Conservation (phyloP, 2,888 invertebrate genomes). For the Epinotia demarniana region DNA sequence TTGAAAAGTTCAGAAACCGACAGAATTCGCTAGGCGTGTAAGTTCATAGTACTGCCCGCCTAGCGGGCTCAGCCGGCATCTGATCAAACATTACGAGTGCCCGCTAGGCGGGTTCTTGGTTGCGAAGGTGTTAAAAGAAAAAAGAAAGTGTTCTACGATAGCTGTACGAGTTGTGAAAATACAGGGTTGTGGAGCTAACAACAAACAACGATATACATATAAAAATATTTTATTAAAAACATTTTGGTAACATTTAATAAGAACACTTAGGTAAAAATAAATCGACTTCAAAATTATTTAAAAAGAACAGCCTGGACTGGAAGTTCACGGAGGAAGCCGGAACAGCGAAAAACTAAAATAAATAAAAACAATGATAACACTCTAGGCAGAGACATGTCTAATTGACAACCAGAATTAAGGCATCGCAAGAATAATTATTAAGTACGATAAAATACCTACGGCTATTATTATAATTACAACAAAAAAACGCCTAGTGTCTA, state of each 20-base stretch:
- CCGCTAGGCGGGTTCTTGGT: too few relatives aligned
- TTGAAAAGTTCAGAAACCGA: too few relatives aligned
- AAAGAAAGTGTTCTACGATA: too few relatives aligned
- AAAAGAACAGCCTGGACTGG: slow-evolving; percentile 85
- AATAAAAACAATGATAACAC: slow-evolving; percentile 84
- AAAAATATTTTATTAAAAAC: slow-evolving; percentile 87
- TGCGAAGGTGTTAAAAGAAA: too few relatives aligned
- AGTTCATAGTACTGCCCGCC: too few relatives aligned
- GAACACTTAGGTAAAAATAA: slow-evolving; percentile 86
- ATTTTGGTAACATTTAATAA: slow-evolving; percentile 87
- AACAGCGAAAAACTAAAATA: slow-evolving; percentile 82
- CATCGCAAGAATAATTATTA: slow-evolving; percentile 86
- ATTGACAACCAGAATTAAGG: slow-evolving; percentile 86
- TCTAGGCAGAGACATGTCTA: slow-evolving; percentile 84
- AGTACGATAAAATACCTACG: slow-evolving; percentile 85
- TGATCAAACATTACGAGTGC: too few relatives aligned
- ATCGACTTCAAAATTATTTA: slow-evolving; percentile 85
- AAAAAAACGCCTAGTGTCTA: slow-evolving; percentile 80
- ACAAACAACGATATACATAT: slow-evolving; percentile 75
- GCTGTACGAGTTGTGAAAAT: neutral
- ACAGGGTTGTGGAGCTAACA: neutral
- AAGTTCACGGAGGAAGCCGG: slow-evolving; percentile 84
- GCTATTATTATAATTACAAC: slow-evolving; percentile 85
- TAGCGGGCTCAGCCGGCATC: too few relatives aligned
- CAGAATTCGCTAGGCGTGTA: too few relatives aligned